These are phyloP conservation scores for Adelphocoris suturalis DNA, from an alignment of 2,888 invertebrate genomes.

Conservation along the genomic window DNA sequence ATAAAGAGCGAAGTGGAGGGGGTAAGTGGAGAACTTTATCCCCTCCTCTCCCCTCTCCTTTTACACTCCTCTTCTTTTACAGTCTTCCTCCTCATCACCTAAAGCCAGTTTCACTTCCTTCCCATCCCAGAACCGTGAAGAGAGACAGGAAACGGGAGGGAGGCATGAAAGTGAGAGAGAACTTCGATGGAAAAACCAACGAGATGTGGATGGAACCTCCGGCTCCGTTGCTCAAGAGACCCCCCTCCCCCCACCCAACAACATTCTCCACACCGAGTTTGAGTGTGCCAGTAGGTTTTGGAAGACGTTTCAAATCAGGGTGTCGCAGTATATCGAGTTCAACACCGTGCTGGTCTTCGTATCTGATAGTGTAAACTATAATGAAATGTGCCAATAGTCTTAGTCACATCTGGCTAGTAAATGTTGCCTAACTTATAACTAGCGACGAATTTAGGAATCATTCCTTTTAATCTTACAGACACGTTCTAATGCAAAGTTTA, in stretches of 20 bases:
- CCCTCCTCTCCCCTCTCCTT: neutral
- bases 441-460: no score
- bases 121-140: neutral
- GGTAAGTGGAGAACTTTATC: constrained; percentile 46
- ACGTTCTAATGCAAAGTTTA: no score
- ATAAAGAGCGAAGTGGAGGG: neutral
- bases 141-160: neutral
- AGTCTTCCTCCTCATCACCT: neutral
- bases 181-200: neutral
- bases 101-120: constrained; percentile 3
- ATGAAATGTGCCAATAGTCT: no score
- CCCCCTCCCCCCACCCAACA: neutral
- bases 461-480: no score
- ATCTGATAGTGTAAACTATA: no score
- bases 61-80: neutral
- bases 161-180: constrained; percentile 15
- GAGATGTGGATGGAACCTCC: neutral
- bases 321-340: neutral
- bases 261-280: neutral
- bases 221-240: neutral
- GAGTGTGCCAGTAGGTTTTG: neutral
- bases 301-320: neutral
- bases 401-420: no score
- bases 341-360: no score
- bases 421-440: no score